Conservation (phyloP, 2,888 invertebrate species). For the Bellardia bayeri region DNA sequence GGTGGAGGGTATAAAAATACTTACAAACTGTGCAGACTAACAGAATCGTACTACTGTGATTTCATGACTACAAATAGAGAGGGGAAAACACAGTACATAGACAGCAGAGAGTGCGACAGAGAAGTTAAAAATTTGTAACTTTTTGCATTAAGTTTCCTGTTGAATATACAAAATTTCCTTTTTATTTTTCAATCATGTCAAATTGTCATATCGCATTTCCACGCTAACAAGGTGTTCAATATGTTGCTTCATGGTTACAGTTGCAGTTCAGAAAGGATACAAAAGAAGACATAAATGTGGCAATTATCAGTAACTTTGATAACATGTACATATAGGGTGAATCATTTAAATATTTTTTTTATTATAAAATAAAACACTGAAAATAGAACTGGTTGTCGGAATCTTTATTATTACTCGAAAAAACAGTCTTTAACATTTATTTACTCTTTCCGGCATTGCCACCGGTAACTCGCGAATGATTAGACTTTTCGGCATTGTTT, state of each 20-base stretch:
- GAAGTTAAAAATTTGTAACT: neutral
- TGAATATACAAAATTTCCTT: conserved; percentile 65
- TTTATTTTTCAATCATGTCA: conserved; percentile 73
- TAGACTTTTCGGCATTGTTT: too few species aligned
- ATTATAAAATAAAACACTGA: too few species aligned
- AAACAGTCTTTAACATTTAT: too few species aligned
- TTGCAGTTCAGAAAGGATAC: conserved; percentile 62
- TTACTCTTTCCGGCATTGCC: too few species aligned
- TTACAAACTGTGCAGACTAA: neutral
- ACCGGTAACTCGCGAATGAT: too few species aligned
- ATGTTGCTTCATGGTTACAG: conserved; percentile 44
- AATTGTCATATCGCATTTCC: conserved; percentile 73
- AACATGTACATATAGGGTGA: neutral
- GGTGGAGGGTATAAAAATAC: neutral
- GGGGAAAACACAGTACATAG: neutral
- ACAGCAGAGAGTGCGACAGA: neutral
- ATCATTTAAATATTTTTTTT: too few species aligned
- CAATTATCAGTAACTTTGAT: conserved; percentile 63
- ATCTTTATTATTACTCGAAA: too few species aligned
- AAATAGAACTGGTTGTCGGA: too few species aligned
- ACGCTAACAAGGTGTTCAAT: conserved; percentile 71
- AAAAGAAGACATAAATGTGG: conserved; percentile 71
- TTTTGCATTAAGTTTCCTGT: conserved; percentile 60
- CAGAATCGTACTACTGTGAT: neutral
- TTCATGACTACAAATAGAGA: neutral